Conservation (phyloP, 2,888 invertebrate species). For the Pseudolycoriella hygida region DNA sequence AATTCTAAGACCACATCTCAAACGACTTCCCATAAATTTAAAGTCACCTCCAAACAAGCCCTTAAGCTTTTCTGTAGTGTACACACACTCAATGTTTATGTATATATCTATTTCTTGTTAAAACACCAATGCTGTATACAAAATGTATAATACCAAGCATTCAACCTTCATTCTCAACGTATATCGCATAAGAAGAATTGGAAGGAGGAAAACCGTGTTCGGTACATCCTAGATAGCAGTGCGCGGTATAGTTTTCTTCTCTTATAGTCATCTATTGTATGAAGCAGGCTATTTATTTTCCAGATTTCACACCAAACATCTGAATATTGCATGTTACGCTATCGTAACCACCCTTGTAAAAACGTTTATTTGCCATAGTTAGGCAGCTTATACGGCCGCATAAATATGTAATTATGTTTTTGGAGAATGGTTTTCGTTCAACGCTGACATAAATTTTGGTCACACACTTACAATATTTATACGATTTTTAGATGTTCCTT, state of each 20-base stretch:
- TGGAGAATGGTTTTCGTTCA: no score
- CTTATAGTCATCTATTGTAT: not conserved
- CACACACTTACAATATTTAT: no score
- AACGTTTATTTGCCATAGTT: not conserved
- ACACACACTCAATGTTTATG: not conserved
- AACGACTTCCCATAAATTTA: not conserved
- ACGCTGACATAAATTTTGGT: no score
- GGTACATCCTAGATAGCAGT: not conserved
- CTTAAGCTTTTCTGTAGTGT: not conserved
- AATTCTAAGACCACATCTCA: constrained; percentile 1
- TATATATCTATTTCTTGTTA: not conserved
- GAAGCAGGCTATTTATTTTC: constrained; percentile 1
- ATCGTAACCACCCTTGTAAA: constrained; percentile 1
- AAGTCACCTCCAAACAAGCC: constrained; percentile 1
- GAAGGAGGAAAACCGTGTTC: no score
- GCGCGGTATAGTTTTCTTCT: constrained; percentile 1
- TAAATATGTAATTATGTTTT: no score
- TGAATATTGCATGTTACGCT: constrained; percentile 1
- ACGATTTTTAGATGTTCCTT: no score
- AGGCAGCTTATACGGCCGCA: no score
- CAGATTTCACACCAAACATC: constrained; percentile 1
- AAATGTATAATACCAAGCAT: no score
- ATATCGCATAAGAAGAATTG: no score
- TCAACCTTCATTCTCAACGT: no score
- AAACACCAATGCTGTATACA: not conserved